Percentiles rank a stretch among this genome's conserved stretches.
phyloP scores from a whole-genome alignment of 2,797 vertebrate genomes.

The Cryptoprocta ferox region DNA sequence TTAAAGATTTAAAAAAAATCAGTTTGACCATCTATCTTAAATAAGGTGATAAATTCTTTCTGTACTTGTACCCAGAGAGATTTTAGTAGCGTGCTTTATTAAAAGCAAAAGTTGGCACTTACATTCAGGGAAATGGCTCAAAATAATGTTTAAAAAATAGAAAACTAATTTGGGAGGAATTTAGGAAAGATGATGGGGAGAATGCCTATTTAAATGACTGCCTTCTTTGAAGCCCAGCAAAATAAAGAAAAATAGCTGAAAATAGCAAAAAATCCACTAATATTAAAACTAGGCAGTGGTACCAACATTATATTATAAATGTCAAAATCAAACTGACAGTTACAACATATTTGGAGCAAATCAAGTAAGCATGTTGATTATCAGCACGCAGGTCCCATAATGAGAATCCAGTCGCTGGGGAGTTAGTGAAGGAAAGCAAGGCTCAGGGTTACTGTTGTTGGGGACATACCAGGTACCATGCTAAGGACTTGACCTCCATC shows the following conservation, averaged over 20 bases:
- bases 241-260: not conserved
- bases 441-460: not conserved
- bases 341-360: not conserved
- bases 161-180: conserved; percentile 16
- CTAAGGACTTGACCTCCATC: not conserved
- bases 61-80: not conserved
- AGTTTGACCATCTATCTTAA: not conserved
- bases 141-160: conserved; percentile 14
- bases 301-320: not conserved
- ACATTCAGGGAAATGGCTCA: not conserved
- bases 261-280: not conserved
- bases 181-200: not conserved
- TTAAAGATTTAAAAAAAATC: not conserved
- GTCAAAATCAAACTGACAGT: not conserved
- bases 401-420: no score
- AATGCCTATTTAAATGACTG: not conserved
- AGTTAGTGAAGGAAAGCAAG: not conserved
- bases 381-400: not conserved
- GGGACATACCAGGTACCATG: not conserved
- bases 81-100: conserved; percentile 21
- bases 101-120: not conserved
- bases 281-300: not conserved
- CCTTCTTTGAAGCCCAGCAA: not conserved
- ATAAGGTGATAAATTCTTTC: not conserved
- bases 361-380: not conserved